Evolutionary conservation across 2,797 vertebrate species (phyloP).

Genomic region (Rallus crepitans): DNA sequence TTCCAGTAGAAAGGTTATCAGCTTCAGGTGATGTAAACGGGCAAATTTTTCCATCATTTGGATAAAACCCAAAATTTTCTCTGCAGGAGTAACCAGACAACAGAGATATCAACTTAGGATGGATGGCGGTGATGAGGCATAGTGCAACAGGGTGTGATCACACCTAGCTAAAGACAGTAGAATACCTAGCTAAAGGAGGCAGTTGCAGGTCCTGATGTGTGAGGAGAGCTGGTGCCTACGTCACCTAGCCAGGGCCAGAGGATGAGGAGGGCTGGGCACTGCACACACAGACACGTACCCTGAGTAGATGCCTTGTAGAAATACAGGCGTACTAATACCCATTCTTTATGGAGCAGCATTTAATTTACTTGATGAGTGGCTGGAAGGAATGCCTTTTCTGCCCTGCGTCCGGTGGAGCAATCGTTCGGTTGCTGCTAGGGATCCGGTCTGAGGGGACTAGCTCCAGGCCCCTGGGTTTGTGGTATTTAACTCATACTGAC

Average conservation of each 20-base stretch:
- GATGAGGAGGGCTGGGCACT: fast-evolving
- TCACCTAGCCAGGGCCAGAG: background rate
- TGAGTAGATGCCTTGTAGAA: background rate
- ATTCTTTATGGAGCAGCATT: background rate
- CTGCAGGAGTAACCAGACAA: slow-evolving; percentile 10
- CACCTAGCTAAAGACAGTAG: background rate
- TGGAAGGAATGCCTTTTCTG: background rate
- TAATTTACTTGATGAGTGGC: background rate
- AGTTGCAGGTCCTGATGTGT: background rate
- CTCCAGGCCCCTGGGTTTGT: no score
- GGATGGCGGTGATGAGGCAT: background rate
- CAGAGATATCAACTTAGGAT: background rate
- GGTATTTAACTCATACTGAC: background rate
- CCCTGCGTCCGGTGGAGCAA: background rate
- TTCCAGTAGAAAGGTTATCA: slow-evolving; percentile 46
- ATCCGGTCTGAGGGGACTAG: background rate
- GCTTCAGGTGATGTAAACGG: slow-evolving; percentile 57
- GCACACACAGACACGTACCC: background rate
- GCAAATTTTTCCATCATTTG: slow-evolving; percentile 29
- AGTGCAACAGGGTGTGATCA: background rate
- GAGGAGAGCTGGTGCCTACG: background rate
- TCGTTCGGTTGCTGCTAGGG: background rate
- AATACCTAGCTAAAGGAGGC: background rate
- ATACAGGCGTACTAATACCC: background rate
- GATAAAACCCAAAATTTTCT: slow-evolving; percentile 42